Percentiles rank a stretch among this genome's conserved stretches.
Evolutionary conservation across 1,140 invertebrate genomes (phyloP).

Genomic region (Brachionus rotundiformis): DNA sequence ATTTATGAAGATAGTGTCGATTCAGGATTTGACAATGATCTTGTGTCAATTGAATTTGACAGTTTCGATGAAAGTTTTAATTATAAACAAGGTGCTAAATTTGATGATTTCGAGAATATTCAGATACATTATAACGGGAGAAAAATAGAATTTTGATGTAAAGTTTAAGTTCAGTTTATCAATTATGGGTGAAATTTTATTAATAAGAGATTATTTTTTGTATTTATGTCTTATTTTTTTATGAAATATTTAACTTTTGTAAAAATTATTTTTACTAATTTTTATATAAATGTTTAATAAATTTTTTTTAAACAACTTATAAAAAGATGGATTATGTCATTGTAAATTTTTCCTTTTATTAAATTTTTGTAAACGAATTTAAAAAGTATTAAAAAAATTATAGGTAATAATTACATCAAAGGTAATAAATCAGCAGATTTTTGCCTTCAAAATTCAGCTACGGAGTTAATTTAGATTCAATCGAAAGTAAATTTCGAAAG

Average conservation of each 20-base stretch:
- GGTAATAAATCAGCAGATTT: too few species aligned
- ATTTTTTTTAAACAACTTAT: too few species aligned
- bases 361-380: too few species aligned
- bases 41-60: background rate
- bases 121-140: background rate
- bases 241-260: background rate
- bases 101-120: background rate
- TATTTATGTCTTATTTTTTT: background rate
- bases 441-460: too few species aligned
- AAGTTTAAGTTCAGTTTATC: background rate
- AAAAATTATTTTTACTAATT: background rate
- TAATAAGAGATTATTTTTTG: conserved; percentile 9
- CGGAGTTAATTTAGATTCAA: too few species aligned
- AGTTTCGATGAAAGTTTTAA: conserved; percentile 12
- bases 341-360: too few species aligned
- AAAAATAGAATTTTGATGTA: conserved; percentile 33
- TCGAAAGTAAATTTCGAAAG: too few species aligned
- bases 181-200: conserved; percentile 4
- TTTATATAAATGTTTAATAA: too few species aligned
- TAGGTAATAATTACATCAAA: too few species aligned
- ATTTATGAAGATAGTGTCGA: conserved; percentile 33
- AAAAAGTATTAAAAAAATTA: too few species aligned
- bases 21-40: background rate
- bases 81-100: conserved; percentile 2
- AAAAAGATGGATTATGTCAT: too few species aligned